Evolutionary conservation across 2,888 invertebrate species (phyloP).

Genomic region (Lordiphosa fenestrarum): DNA sequence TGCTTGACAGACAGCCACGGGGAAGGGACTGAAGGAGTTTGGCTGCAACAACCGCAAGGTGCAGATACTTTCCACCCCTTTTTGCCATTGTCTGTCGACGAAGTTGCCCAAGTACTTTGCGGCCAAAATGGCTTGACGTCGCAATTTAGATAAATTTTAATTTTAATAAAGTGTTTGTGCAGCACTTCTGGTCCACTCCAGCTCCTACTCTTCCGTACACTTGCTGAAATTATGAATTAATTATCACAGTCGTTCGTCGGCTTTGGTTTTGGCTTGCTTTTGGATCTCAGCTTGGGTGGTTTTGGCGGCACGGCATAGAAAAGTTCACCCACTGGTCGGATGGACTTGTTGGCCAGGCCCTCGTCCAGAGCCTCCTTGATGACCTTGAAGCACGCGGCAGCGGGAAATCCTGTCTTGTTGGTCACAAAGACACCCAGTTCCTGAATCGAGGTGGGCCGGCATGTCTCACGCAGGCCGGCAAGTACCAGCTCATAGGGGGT

Average conservation of each 20-base stretch:
- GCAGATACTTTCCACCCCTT: constrained; percentile 10
- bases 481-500: constrained; percentile 21
- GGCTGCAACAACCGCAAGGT: constrained; percentile 15
- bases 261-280: constrained; percentile 5
- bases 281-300: constrained; percentile 7
- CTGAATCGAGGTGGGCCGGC: background rate
- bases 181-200: constrained; percentile 64
- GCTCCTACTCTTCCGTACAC: constrained; percentile 32
- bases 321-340: constrained; percentile 16
- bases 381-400: constrained; percentile 26
- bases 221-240: constrained; percentile 58
- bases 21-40: constrained; percentile 25
- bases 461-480: constrained; percentile 9
- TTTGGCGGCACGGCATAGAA: constrained; percentile 23
- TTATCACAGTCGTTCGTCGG: constrained; percentile 35
- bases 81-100: constrained; percentile 32
- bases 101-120: constrained; percentile 55
- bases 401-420: constrained; percentile 21
- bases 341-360: constrained; percentile 14
- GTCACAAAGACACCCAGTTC: constrained; percentile 21
- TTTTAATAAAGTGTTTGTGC: constrained; percentile 78
- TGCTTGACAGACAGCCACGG: constrained; percentile 25
- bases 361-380: constrained; percentile 17
- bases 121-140: constrained; percentile 55
- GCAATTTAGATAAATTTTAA: constrained; percentile 76